Evolutionary conservation across 2,113 vertebrate genomes (phyloP).

Genomic region (Numida meleagris): DNA sequence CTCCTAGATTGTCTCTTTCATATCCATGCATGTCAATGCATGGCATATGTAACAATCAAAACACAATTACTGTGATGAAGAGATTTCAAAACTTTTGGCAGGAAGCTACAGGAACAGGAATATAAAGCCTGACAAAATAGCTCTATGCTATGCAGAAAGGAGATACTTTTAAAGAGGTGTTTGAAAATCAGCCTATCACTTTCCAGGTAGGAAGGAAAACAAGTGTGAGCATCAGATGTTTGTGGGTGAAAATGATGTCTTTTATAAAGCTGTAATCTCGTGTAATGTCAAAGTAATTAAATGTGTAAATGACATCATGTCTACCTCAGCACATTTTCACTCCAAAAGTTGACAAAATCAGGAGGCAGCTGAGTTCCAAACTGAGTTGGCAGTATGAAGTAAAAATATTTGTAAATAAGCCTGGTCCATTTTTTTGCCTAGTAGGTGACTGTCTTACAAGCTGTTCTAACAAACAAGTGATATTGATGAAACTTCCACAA

Average conservation of each 20-base stretch:
- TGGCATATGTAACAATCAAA: background rate
- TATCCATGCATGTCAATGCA: fast-evolving
- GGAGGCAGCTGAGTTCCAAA: background rate
- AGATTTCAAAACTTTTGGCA: background rate
- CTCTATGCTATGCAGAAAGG: background rate
- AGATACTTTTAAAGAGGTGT: background rate
- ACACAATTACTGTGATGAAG: background rate
- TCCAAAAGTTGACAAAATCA: background rate
- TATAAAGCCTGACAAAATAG: background rate
- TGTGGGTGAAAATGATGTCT: background rate
- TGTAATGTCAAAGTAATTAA: background rate
- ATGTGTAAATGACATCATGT: background rate
- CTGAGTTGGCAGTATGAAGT: background rate
- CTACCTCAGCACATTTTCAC: background rate
- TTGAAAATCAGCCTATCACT: background rate
- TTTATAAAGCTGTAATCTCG: background rate
- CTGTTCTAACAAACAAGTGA: background rate
- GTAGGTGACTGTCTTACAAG: background rate
- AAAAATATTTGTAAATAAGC: background rate
- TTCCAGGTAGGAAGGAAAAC: background rate
- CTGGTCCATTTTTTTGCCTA: background rate
- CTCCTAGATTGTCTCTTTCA: background rate
- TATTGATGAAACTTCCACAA: background rate
- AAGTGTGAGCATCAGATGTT: background rate
- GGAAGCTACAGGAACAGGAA: background rate